These are phyloP conservation scores for Triplophysa tibetana DNA, from an alignment of 2,113 vertebrate species.

Conservation along the genomic window DNA sequence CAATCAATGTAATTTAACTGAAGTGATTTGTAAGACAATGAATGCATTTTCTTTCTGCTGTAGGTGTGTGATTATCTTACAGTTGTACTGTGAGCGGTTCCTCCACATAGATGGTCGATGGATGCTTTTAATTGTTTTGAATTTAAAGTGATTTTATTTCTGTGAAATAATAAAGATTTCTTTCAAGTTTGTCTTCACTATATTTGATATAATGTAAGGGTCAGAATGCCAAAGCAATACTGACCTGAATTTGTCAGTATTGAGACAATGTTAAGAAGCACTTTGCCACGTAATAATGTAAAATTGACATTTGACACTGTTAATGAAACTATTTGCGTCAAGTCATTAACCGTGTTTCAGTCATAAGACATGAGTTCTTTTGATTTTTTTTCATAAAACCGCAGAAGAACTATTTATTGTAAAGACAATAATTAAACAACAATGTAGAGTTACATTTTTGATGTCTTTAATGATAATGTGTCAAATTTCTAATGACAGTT, in stretches of 20 bases:
- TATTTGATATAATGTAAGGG: neutral
- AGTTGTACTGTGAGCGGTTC: slow-evolving; percentile 66
- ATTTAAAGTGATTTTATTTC: slow-evolving; percentile 43
- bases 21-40: neutral
- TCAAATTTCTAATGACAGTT: neutral
- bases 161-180: slow-evolving; percentile 58
- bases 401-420: too few relatives aligned
- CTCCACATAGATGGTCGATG: neutral
- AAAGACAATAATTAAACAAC: too few relatives aligned
- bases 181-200: slow-evolving; percentile 6
- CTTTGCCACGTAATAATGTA: too few relatives aligned
- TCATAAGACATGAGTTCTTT: too few relatives aligned
- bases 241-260: too few relatives aligned
- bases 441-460: too few relatives aligned
- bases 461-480: neutral
- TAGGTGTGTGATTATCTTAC: slow-evolving; percentile 76
- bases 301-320: too few relatives aligned
- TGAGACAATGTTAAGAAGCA: too few relatives aligned
- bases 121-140: slow-evolving; percentile 12
- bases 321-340: too few relatives aligned
- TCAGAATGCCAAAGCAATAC: neutral
- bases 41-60: slow-evolving; percentile 32
- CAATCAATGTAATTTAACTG: neutral
- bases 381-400: too few relatives aligned
- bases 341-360: too few relatives aligned